These are phyloP conservation scores for Thalpophila matura DNA, from an alignment of 2,888 invertebrate genomes.

Conservation along the genomic window DNA sequence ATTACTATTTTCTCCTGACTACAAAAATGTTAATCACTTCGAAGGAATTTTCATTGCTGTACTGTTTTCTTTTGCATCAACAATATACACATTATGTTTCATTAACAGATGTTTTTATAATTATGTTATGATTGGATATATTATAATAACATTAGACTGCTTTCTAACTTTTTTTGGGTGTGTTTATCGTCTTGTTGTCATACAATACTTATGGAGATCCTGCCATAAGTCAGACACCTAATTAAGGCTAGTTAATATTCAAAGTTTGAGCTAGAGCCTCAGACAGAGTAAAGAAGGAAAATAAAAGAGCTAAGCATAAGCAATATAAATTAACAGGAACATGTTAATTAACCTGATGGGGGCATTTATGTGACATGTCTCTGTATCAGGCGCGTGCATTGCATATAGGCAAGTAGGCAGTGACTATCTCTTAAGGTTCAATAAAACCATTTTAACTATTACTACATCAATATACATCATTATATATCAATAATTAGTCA, in stretches of 20 bases:
- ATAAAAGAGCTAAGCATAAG: not conserved
- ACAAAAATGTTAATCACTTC: conserved; percentile 38
- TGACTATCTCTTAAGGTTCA: too few species aligned
- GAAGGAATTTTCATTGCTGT: conserved; percentile 25
- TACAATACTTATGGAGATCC: too few species aligned
- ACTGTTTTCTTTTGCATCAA: conserved; percentile 21
- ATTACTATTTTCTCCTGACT: conserved; percentile 45
- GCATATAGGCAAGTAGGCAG: too few species aligned
- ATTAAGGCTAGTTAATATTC: not conserved
- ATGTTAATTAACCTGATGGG: conserved; percentile 19
- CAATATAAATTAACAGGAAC: conserved; percentile 17
- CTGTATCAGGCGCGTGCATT: too few species aligned
- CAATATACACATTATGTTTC: not conserved
- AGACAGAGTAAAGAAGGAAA: not conserved
- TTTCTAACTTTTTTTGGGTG: not conserved
- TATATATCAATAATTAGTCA: too few species aligned
- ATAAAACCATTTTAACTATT: too few species aligned
- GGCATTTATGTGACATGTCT: not conserved
- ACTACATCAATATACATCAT: too few species aligned
- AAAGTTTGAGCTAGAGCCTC: too few species aligned
- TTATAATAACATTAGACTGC: not conserved
- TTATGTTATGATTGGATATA: not conserved
- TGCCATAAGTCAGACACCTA: too few species aligned
- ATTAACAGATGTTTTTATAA: not conserved
- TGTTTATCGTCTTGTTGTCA: too few species aligned